Evolutionary conservation across 2,888 invertebrate species (phyloP), one percentile per base, ranked within the genome.

Genomic region (Leptinotarsa tumamoca): DNA sequence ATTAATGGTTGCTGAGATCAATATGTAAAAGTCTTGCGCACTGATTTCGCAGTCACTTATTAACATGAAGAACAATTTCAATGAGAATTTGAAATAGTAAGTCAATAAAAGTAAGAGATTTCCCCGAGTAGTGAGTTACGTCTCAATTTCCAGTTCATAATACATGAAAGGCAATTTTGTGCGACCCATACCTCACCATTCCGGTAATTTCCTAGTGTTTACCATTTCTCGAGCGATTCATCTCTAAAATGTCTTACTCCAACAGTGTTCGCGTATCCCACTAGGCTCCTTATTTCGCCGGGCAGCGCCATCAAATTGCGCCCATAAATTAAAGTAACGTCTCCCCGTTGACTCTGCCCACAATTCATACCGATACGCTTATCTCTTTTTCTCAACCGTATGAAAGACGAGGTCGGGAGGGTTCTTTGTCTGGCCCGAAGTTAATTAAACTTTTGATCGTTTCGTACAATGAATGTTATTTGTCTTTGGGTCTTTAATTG

Each of bases 301-400:
- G 86, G 86, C 82, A 81, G 83, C 86, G 85, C 87, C 87, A 84
- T 88, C 86, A 86, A 87, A 87, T 87, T 87, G 86, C 87, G 77
- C 82, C 83, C 83, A 87, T 88, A 88, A 88, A 88, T 88, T 87
- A 82, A 82, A 82, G 83, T 87, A 88, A 88, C 85, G 86, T 87
- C 86, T 86, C 86, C 86, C 87, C 82, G 83, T 83, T 85, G 86
- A 86, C 87, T 85, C 83, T 84, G 83, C 83, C 84, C 86, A 86
- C 87, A 87, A 86, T 83, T 87, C 87, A 86, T 87, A 85, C 87
- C 81, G 84, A 83, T 84, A 79, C 83, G 82, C 85, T 86, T 86
- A 85, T 87, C 86, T 86, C 84, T 84, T 82, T 85, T 83, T 82
- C 81, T 82, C 82, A 80, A 83, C 83, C 72, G 72, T 15, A 71